phyloP scores from a whole-genome alignment of 2,888 invertebrate genomes.

The Philereme transversata region DNA sequence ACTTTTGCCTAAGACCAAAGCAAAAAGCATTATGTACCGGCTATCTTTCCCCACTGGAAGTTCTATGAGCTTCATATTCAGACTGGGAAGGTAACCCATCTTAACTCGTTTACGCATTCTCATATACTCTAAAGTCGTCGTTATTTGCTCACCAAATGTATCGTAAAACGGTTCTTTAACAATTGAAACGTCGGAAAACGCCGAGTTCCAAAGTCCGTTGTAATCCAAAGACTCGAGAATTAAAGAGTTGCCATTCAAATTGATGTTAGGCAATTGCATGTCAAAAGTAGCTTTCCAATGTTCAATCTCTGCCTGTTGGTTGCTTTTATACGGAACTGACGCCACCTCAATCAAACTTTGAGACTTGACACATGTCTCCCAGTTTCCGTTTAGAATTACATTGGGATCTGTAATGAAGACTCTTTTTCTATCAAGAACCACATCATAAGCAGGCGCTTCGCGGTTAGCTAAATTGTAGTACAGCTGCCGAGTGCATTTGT shows the following conservation, averaged over 20 bases:
- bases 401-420: constrained; percentile 41
- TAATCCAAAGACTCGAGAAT: constrained; percentile 46
- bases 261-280: constrained; percentile 22
- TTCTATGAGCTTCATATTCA: constrained; percentile 47
- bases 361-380: constrained; percentile 35
- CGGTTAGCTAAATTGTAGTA: too few species aligned
- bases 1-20: constrained; percentile 33
- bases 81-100: constrained; percentile 40
- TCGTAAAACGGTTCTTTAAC: constrained; percentile 45
- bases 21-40: constrained; percentile 46
- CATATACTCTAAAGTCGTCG: constrained; percentile 48
- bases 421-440: constrained; percentile 35
- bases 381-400: constrained; percentile 31
- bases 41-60: constrained; percentile 48
- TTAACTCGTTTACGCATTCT: constrained; percentile 42
- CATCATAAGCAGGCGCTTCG: constrained; percentile 14
- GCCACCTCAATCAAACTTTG: constrained; percentile 19
- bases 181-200: constrained; percentile 41
- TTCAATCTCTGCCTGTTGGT: constrained; percentile 26
- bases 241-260: constrained; percentile 41
- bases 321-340: constrained; percentile 29
- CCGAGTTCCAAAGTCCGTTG: constrained; percentile 41
- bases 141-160: constrained; percentile 40
- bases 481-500: constrained; percentile 5
- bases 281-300: constrained; percentile 29